A percentile compares a stretch with the other conserved stretches of the same genome.
Evolutionary conservation across 2,113 vertebrate genomes (phyloP).

Genomic region (Xiphophorus maculatus): DNA sequence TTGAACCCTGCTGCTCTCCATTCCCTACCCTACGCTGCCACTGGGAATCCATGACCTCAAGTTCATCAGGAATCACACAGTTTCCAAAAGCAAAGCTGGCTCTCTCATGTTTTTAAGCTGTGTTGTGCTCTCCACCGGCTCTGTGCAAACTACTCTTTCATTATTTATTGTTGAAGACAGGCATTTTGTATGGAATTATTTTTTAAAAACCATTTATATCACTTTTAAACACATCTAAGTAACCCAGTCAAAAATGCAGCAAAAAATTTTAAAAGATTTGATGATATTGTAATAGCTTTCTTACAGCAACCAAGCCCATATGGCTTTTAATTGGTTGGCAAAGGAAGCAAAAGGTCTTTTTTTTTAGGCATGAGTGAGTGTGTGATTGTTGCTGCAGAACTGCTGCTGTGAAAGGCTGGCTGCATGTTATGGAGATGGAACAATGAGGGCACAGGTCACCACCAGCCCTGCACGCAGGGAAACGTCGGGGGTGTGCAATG

Average conservation of each 20-base stretch:
- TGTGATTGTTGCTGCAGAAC: slow-evolving; percentile 94
- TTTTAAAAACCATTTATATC: neutral
- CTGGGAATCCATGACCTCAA: slow-evolving; percentile 76
- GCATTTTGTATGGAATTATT: neutral
- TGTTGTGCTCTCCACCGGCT: slow-evolving; percentile 32
- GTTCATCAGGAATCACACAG: slow-evolving; percentile 74
- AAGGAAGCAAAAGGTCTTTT: slow-evolving; percentile 90
- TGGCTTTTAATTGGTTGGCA: slow-evolving; percentile 96
- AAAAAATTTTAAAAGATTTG: slow-evolving; percentile 40
- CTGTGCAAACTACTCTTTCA: slow-evolving; percentile 14
- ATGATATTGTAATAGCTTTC: slow-evolving; percentile 57
- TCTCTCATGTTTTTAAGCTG: slow-evolving; percentile 65
- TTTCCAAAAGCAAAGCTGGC: slow-evolving; percentile 63
- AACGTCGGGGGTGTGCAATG: slow-evolving; percentile 61
- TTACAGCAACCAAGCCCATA: slow-evolving; percentile 85
- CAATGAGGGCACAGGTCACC: slow-evolving; percentile 87
- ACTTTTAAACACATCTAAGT: slow-evolving; percentile 15
- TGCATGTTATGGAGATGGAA: slow-evolving; percentile 86
- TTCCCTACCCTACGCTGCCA: slow-evolving; percentile 71
- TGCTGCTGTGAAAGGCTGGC: slow-evolving; percentile 91
- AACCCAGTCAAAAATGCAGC: slow-evolving; percentile 36
- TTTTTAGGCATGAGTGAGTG: slow-evolving; percentile 92
- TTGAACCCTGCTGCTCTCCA: slow-evolving; percentile 77
- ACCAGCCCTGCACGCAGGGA: slow-evolving; percentile 82
- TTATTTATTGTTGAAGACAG: neutral